phyloP scores from a whole-genome alignment of 2,113 vertebrate species.

The Agelaius phoeniceus region DNA sequence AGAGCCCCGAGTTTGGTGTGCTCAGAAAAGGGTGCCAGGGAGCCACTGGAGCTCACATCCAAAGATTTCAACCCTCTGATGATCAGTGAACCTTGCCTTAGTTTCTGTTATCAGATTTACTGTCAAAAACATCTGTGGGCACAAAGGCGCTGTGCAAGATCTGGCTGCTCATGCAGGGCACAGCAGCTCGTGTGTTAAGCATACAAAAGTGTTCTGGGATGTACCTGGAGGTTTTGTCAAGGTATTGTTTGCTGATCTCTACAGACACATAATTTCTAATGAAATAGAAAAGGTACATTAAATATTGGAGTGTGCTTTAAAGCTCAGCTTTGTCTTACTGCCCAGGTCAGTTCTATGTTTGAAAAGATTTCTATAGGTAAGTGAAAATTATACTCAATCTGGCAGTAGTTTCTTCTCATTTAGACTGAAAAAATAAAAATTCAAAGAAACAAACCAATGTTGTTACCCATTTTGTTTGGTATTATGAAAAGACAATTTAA shows the following conservation, averaged over 20 bases:
- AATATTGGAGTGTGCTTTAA: background rate
- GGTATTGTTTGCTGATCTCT: background rate
- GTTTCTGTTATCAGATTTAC: background rate
- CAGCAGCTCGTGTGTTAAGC: background rate
- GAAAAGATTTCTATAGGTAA: background rate
- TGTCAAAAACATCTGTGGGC: conserved; percentile 8
- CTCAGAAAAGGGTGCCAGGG: background rate
- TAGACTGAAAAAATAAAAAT: background rate
- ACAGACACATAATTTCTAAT: background rate
- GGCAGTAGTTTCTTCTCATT: background rate
- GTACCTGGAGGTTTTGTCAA: background rate
- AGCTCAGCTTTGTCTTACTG: background rate
- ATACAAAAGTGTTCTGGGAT: background rate
- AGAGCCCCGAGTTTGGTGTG: background rate
- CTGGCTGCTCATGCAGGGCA: background rate
- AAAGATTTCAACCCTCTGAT: background rate
- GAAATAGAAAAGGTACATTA: background rate
- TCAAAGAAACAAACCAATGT: background rate
- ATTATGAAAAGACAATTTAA: background rate
- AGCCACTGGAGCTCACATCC: background rate
- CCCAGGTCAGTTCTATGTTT: background rate
- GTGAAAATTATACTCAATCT: background rate
- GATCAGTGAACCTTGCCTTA: background rate
- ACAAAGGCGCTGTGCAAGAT: background rate
- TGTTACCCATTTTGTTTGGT: background rate